Conservation (phyloP, 1,140 invertebrate genomes). For the Leptopilina boulardi region DNA sequence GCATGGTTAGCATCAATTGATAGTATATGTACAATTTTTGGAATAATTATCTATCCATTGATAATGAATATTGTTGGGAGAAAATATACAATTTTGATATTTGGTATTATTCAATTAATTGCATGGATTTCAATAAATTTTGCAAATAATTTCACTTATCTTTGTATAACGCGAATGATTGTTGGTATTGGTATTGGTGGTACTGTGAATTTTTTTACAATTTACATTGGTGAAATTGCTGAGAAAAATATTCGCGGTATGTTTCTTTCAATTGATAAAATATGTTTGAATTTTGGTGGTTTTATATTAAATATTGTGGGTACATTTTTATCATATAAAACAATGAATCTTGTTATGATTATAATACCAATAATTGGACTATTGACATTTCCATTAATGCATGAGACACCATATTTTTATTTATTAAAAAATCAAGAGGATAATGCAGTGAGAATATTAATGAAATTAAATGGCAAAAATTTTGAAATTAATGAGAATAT, state of each 20-base stretch:
- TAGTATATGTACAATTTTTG: constrained; percentile 62
- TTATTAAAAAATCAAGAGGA: constrained; percentile 77
- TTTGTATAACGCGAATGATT: constrained; percentile 65
- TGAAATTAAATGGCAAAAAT: constrained; percentile 78
- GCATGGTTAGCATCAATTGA: constrained; percentile 68
- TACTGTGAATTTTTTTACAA: constrained; percentile 74
- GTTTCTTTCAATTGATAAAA: constrained; percentile 74
- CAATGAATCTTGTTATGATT: constrained; percentile 75
- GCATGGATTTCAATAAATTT: constrained; percentile 66
- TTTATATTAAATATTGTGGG: constrained; percentile 76
- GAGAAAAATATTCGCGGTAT: constrained; percentile 76
- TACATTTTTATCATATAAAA: constrained; percentile 72
- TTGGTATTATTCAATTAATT: constrained; percentile 62
- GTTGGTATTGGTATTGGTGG: constrained; percentile 76
- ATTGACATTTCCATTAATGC: constrained; percentile 81
- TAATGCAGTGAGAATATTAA: constrained; percentile 79
- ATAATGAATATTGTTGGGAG: constrained; percentile 65
- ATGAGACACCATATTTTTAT: constrained; percentile 87
- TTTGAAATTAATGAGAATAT: constrained; percentile 79
- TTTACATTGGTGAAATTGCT: constrained; percentile 78
- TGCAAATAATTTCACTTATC: constrained; percentile 51
- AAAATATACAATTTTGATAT: constrained; percentile 61
- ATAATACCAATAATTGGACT: constrained; percentile 78
- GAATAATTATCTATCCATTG: constrained; percentile 59
- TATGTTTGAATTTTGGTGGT: constrained; percentile 78